Percentiles rank a stretch among this genome's conserved stretches.
phyloP scores from a whole-genome alignment of 2,113 vertebrate species.

The Tupaia chinensis region DNA sequence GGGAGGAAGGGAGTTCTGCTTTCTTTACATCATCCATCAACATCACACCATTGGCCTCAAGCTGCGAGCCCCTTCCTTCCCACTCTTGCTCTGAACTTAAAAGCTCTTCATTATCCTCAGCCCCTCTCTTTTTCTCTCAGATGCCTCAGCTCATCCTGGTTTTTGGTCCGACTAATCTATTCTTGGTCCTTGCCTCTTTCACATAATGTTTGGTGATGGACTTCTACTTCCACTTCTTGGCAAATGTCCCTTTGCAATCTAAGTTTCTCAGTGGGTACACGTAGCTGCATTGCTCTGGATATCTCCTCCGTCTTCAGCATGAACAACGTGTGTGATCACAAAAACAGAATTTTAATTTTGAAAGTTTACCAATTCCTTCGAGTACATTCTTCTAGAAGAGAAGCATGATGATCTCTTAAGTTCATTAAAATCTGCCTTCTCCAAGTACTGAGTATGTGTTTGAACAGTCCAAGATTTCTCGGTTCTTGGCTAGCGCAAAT shows the following conservation, averaged over 20 bases:
- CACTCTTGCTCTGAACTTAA: neutral
- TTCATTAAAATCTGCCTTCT: neutral
- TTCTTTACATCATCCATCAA: slow-evolving; percentile 60
- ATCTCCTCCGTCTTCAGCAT: neutral
- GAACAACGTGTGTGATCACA: neutral
- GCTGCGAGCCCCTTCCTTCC: neutral
- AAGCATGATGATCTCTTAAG: neutral
- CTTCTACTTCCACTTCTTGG: neutral
- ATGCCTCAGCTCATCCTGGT: neutral
- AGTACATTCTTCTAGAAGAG: neutral
- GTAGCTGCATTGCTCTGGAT: neutral
- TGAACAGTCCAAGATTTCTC: neutral
- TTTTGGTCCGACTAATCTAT: neutral
- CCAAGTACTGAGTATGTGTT: neutral
- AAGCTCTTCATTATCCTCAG: neutral
- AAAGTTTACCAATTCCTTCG: neutral
- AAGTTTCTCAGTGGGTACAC: neutral
- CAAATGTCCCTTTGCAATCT: neutral
- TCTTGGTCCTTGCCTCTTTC: neutral
- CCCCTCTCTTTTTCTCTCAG: neutral
- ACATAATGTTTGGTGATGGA: neutral
- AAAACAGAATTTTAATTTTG: neutral
- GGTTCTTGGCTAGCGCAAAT: neutral
- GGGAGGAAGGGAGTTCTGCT: slow-evolving; percentile 44
- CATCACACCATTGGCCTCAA: neutral